A percentile compares a stretch with the other conserved stretches of the same genome.
Conservation (phyloP, 2,797 vertebrate species). For the Chelmon rostratus region DNA sequence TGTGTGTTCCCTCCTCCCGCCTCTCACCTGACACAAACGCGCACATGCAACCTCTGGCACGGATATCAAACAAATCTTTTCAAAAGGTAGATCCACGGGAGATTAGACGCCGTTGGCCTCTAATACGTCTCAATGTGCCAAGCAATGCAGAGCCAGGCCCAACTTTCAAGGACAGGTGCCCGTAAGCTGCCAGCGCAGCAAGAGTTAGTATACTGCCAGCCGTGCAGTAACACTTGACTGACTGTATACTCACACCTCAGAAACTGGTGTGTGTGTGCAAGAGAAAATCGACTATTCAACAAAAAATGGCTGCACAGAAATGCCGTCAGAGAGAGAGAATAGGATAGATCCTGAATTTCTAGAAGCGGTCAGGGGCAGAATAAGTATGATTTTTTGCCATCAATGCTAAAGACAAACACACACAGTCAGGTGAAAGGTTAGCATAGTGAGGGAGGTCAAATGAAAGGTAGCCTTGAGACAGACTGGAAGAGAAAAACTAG, state of each 20-base stretch:
- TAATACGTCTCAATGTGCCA: conserved; percentile 68
- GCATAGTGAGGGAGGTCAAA: conserved; percentile 3
- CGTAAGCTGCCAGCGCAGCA: conserved; percentile 65
- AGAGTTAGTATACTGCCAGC: conserved; percentile 54
- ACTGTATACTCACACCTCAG: conserved; percentile 43
- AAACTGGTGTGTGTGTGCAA: conserved; percentile 4
- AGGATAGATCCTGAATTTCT: neutral
- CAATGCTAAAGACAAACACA: neutral
- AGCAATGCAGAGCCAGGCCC: conserved; percentile 56
- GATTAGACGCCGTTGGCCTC: conserved; percentile 71
- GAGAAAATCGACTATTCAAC: neutral
- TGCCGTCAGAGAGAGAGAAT: neutral
- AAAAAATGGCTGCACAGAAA: conserved; percentile 11
- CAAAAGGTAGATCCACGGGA: conserved; percentile 69
- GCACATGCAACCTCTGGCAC: conserved; percentile 53
- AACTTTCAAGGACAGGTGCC: conserved; percentile 75
- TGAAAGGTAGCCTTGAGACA: neutral
- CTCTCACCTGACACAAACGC: conserved; percentile 22
- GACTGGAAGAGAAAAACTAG: neutral
- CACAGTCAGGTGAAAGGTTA: neutral
- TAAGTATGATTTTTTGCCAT: neutral
- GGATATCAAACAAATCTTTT: conserved; percentile 79
- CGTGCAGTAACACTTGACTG: conserved; percentile 47
- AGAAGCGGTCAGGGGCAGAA: neutral
- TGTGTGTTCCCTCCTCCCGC: neutral